Evolutionary conservation across 2,113 vertebrate genomes (phyloP).

Genomic region (Zapus hudsonius): DNA sequence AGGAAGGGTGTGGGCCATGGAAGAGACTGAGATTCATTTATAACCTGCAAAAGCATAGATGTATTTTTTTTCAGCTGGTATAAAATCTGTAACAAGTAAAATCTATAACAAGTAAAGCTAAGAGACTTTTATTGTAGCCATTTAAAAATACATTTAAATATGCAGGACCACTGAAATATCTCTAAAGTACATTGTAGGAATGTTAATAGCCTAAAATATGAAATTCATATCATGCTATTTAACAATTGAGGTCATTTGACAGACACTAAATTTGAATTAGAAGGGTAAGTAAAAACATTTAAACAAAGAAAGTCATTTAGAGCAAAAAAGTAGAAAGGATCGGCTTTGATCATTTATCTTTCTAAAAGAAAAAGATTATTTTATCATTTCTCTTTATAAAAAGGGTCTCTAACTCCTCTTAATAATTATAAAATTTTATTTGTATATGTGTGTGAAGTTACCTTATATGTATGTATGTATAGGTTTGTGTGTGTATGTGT

Average conservation of each 20-base stretch:
- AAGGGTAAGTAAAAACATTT: slow-evolving; percentile 25
- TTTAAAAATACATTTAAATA: background rate
- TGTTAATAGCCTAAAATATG: background rate
- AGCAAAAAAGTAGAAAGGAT: slow-evolving; percentile 16
- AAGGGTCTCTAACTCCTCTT: background rate
- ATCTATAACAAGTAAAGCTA: slow-evolving; percentile 6
- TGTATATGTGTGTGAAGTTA: too few relatives aligned
- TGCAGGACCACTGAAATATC: background rate
- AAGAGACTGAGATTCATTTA: background rate
- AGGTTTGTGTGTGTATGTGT: too few relatives aligned
- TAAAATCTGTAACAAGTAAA: background rate
- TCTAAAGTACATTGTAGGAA: background rate
- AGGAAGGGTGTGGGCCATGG: background rate
- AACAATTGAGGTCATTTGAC: background rate
- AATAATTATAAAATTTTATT: too few relatives aligned
- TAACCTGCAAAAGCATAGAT: background rate
- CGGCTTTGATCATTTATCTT: background rate
- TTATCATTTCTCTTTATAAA: background rate
- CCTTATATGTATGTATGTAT: too few relatives aligned
- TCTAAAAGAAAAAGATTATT: background rate
- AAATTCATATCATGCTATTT: background rate
- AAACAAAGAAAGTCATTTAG: slow-evolving; percentile 34
- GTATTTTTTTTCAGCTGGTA: background rate
- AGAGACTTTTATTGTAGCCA: slow-evolving; percentile 2
- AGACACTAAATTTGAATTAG: slow-evolving; percentile 7